phyloP scores from a whole-genome alignment of 2,888 invertebrate species.

The Terebella lapidaria region DNA sequence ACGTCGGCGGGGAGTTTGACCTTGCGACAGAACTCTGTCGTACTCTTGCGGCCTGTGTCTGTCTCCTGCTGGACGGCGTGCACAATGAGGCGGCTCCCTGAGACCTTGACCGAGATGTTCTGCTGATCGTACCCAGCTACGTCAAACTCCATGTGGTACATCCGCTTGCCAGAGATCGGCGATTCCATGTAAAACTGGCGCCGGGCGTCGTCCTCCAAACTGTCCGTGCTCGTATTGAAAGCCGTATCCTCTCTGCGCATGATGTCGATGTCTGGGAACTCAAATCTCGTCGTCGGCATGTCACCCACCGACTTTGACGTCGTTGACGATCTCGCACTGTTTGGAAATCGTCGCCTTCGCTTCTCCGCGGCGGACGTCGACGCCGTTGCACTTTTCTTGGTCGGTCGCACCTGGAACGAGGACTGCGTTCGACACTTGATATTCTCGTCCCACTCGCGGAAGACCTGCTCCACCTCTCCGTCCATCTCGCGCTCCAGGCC shows the following conservation, averaged over 20 bases:
- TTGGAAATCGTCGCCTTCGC: neutral
- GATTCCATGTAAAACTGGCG: conserved; percentile 14
- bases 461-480: neutral
- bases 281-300: neutral
- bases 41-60: conserved; percentile 17
- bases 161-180: conserved; percentile 16
- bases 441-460: conserved; percentile 3
- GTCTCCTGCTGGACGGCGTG: conserved; percentile 18
- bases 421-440: neutral
- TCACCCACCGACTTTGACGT: neutral
- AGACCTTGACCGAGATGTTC: conserved; percentile 21
- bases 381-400: no score
- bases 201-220: neutral
- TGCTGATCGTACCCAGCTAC: conserved; percentile 14
- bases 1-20: conserved; percentile 22
- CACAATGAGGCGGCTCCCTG: conserved; percentile 12
- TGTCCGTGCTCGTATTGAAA: conserved; percentile 1
- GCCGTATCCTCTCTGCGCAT: neutral
- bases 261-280: conserved; percentile 3
- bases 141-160: conserved; percentile 23
- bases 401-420: neutral
- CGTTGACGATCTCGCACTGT: neutral
- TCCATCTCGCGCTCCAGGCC: conserved; percentile 1
- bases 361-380: neutral
- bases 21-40: conserved; percentile 23